Conservation (phyloP, 2,797 vertebrate species). For the Aphelocoma californica region DNA sequence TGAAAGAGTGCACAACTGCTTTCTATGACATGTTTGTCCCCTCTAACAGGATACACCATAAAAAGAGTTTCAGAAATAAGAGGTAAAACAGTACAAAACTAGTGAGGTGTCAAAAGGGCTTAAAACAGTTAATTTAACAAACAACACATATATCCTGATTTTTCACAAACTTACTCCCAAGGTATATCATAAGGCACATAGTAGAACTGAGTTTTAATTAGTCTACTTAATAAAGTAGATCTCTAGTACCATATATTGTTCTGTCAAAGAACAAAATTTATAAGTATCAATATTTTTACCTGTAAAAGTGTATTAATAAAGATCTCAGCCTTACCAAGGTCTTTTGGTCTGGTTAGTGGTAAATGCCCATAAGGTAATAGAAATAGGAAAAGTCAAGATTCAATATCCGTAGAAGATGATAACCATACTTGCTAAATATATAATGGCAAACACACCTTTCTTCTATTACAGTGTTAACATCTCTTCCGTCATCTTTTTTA, state of each 20-base stretch:
- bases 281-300: conserved; percentile 89
- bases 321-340: conserved; percentile 89
- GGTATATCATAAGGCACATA: conserved; percentile 99
- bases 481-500: conserved; percentile 80
- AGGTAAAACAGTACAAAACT: conserved; percentile 99
- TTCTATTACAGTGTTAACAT: conserved; percentile 83
- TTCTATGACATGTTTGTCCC: conserved; percentile 96
- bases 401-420: conserved; percentile 79
- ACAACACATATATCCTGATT: conserved; percentile 99
- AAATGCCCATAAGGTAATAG: conserved; percentile 89
- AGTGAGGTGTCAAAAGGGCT: conserved; percentile 98
- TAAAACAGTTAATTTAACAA: conserved; percentile 96
- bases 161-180: conserved; percentile 98
- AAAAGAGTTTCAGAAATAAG: conserved; percentile 99
- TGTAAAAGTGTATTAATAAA: conserved; percentile 85
- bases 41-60: conserved; percentile 97
- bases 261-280: conserved; percentile 93
- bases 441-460: conserved; percentile 80
- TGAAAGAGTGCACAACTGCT: conserved; percentile 98
- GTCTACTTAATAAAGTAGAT: conserved; percentile 96
- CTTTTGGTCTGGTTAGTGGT: conserved; percentile 95
- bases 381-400: conserved; percentile 83
- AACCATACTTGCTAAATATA: conserved; percentile 82
- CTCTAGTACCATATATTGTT: conserved; percentile 94
- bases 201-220: conserved; percentile 97